These are phyloP conservation scores for Onychostoma macrolepis DNA, from an alignment of 2,113 vertebrate species.

Conservation along the genomic window DNA sequence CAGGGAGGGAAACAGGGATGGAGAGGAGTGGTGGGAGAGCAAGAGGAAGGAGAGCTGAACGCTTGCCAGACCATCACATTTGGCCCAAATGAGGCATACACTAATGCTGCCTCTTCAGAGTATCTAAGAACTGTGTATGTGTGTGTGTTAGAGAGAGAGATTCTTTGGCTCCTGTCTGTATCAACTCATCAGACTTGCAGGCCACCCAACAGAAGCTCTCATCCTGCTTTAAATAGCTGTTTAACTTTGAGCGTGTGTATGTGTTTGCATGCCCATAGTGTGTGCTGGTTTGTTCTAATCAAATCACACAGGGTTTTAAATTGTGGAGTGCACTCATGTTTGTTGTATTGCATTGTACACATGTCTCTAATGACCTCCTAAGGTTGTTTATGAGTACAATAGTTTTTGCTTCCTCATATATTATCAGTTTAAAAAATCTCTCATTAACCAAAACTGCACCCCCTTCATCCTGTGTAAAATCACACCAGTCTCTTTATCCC, in stretches of 20 bases:
- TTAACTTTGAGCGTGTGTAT: slow-evolving; percentile 50
- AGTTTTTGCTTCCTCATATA: neutral
- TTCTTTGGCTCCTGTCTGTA: slow-evolving; percentile 28
- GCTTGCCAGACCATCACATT: slow-evolving; percentile 56
- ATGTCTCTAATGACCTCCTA: slow-evolving; percentile 3
- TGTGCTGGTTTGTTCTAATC: slow-evolving; percentile 9
- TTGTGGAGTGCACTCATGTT: neutral
- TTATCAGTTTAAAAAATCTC: neutral
- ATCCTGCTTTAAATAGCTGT: slow-evolving; percentile 57
- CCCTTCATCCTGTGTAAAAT: neutral
- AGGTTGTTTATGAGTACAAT: neutral
- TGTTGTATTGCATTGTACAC: neutral
- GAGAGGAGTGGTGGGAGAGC: slow-evolving; percentile 10
- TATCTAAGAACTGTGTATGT: slow-evolving; percentile 50
- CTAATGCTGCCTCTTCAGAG: slow-evolving; percentile 58
- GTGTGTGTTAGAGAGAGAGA: slow-evolving; percentile 13
- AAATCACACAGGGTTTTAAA: slow-evolving; percentile 5
- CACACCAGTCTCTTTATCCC: neutral
- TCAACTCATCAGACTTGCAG: slow-evolving; percentile 1
- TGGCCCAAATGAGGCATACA: slow-evolving; percentile 59
- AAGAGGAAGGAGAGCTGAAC: slow-evolving; percentile 35
- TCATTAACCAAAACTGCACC: neutral
- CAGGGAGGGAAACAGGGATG: slow-evolving; percentile 4
- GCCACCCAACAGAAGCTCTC: slow-evolving; percentile 15
- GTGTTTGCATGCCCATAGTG: slow-evolving; percentile 20